Conservation (phyloP, 2,797 vertebrate genomes). For the Enteromius anoplus region DNA sequence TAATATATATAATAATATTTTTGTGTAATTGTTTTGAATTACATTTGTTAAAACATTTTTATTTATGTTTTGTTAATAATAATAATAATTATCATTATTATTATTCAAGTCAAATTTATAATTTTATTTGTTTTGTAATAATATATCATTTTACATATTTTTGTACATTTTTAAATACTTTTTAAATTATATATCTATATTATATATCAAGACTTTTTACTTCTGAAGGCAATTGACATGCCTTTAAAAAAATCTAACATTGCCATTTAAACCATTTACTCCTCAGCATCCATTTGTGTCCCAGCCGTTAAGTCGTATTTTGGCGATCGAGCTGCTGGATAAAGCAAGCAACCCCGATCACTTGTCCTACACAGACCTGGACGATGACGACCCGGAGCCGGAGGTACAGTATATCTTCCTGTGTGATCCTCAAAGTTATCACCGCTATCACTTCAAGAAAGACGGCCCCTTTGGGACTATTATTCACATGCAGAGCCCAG, state of each 20-base stretch:
- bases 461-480: slow-evolving; percentile 25
- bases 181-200: not conserved
- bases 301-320: slow-evolving; percentile 83
- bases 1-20: not conserved
- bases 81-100: not conserved
- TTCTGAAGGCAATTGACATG: not conserved
- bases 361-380: slow-evolving; percentile 80
- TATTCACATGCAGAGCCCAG: slow-evolving; percentile 31
- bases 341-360: slow-evolving; percentile 89
- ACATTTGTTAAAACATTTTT: not conserved
- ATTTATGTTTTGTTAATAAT: not conserved
- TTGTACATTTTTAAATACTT: not conserved
- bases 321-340: slow-evolving; percentile 86
- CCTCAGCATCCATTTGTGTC: slow-evolving; percentile 85
- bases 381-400: slow-evolving; percentile 82
- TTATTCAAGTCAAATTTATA: not conserved
- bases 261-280: not conserved
- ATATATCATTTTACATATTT: not conserved
- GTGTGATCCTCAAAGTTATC: slow-evolving; percentile 24
- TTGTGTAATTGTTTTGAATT: not conserved
- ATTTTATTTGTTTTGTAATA: not conserved
- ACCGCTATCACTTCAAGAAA: slow-evolving; percentile 34
- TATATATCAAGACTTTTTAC: too few relatives aligned
- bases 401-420: slow-evolving; percentile 74
- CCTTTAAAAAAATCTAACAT: not conserved